These are phyloP conservation scores for Charanyca ferruginea DNA, from an alignment of 2,888 invertebrate species.

Conservation along the genomic window DNA sequence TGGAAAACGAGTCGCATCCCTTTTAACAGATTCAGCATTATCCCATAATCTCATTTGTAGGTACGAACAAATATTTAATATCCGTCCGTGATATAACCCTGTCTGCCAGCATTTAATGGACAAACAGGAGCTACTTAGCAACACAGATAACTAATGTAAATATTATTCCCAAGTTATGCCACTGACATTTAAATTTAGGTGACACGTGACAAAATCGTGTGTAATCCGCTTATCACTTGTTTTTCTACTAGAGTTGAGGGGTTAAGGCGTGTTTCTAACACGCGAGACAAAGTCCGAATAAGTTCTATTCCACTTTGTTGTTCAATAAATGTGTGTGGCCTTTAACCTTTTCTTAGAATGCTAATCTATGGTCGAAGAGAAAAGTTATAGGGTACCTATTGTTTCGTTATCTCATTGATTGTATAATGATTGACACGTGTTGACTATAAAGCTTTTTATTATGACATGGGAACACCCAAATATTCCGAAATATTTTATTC, in stretches of 20 bases:
- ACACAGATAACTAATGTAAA: conserved; percentile 58
- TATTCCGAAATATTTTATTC: too few relatives aligned
- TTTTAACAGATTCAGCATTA: neutral
- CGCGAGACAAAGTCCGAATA: conserved; percentile 19
- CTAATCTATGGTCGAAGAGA: neutral
- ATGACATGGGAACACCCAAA: too few relatives aligned
- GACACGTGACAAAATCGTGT: conserved; percentile 51
- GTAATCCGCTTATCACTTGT: conserved; percentile 57
- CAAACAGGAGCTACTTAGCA: conserved; percentile 65
- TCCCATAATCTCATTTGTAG: conserved; percentile 28
- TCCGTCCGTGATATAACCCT: conserved; percentile 73
- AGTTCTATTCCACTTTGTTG: neutral
- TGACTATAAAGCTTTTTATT: neutral
- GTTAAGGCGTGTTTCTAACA: conserved; percentile 35
- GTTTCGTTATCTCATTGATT: conserved; percentile 6
- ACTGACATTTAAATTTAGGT: conserved; percentile 59
- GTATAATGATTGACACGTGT: conserved; percentile 20
- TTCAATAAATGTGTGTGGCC: conserved; percentile 1
- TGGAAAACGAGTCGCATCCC: neutral
- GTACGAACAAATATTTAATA: conserved; percentile 48
- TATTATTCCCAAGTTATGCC: conserved; percentile 57
- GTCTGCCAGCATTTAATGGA: conserved; percentile 69
- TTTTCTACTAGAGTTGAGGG: conserved; percentile 44
- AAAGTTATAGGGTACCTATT: neutral
- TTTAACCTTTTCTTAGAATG: conserved; percentile 8